Base-by-base conservation (phyloP, 2,113 vertebrate genomes). In the Tyrannus savana region DNA sequence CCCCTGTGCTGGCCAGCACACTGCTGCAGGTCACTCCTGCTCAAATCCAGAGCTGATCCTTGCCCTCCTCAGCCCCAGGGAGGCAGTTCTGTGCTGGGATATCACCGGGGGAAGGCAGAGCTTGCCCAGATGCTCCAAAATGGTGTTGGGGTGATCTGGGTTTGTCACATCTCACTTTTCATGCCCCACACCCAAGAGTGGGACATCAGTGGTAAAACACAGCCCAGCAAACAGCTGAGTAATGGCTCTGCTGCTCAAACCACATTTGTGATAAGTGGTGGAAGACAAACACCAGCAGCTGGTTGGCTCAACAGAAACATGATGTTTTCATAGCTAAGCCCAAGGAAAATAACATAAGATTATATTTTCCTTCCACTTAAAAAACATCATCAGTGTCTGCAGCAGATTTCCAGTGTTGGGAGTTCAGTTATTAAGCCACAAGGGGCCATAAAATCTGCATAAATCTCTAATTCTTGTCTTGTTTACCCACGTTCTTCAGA, bases 401-500 rank as follows among this genome's bases (percentile, higher is more conserved):
- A 8, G 66, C 3, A 12, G 14, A 14, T 25, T 6, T 73, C 50
- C 46, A 3, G 19, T 3, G 37, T 9, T 58, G 31, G 33, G 21
- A 50, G 35, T 12, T 68, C 59, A 4, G 35, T 41, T 18, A 2
- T 1, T 7, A 60, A 63, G 53, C 17, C 86, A 52, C 33, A 42
- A 23, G 15, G 49, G 59, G 41, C 27, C 75, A 5, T 59, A 8
- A 8, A 24, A 37, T 11, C 7, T 28, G 30, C 68, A 28, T 30
- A 46, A 33, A 0, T 16, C 39, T 22, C 42, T 5, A 8, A 13
- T 21, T 39, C 39, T 49, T 37, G 31, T 47, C 80, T 12, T 13
- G 24, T 30, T 50, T 39, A 21, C 3, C 49, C 39, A 0, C 0
- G 1, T 16, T 31, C 49, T 44, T 27, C 83, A 19, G 1, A 10